Percentiles rank a stretch among this genome's conserved stretches.
Conservation (phyloP, 2,888 invertebrate genomes). For the Belgica antarctica region DNA sequence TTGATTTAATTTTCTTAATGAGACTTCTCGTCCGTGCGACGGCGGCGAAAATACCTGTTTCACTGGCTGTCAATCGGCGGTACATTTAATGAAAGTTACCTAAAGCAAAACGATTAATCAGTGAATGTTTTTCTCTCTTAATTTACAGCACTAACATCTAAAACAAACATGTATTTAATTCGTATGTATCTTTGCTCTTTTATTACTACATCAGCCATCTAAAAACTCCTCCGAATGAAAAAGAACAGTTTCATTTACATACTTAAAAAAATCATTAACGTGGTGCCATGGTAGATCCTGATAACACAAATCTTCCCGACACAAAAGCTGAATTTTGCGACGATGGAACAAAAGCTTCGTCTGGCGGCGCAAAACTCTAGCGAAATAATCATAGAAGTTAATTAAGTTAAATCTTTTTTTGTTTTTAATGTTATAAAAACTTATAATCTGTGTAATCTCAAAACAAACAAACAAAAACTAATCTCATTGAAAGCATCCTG, state of each 20-base stretch:
- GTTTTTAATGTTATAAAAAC: neutral
- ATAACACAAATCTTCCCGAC: neutral
- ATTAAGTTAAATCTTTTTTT: neutral
- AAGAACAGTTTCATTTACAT: constrained; percentile 16
- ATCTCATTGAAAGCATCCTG: neutral
- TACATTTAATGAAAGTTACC: constrained; percentile 12
- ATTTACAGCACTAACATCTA: constrained; percentile 44
- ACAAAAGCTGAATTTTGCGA: neutral
- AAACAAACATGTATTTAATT: constrained; percentile 44
- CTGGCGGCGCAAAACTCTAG: neutral
- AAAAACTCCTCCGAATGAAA: neutral
- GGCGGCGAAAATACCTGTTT: no score
- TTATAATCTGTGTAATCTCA: neutral
- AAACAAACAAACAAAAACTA: neutral
- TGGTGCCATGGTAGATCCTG: constrained; percentile 25
- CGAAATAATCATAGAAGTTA: neutral
- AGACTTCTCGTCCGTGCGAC: neutral
- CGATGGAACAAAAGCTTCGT: neutral
- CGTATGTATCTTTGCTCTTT: constrained; percentile 44
- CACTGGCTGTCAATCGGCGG: neutral
- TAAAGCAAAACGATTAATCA: constrained; percentile 38
- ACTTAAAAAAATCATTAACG: constrained; percentile 20
- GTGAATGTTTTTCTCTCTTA: constrained; percentile 44
- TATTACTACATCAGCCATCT: constrained; percentile 40
- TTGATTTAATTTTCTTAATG: constrained; percentile 22